Base-by-base conservation (phyloP, 1,140 invertebrate genomes). In the Drosophila saltans region DNA sequence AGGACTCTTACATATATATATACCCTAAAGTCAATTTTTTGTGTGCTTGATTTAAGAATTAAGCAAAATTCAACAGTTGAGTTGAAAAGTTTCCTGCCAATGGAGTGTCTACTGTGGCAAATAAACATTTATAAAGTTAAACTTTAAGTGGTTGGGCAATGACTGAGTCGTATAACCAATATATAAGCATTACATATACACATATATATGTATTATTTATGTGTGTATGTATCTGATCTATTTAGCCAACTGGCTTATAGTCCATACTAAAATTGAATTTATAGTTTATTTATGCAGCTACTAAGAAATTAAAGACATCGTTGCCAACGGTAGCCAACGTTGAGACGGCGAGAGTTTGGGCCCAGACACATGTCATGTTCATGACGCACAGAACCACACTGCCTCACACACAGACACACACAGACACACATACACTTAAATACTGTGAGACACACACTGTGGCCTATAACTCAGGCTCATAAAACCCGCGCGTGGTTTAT, bases 231-330 rank as follows among this genome's bases (percentile, higher is more conserved):
- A 81, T 48, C 55, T 66, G 59, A 70, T 75, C 75, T 79, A 75
- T 85, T 79, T 73, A 76, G 68, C 28, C 68, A 67, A 70, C 67
- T 77, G 78, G 65, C 66, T 81, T 69, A 24, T 48, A 55, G 55
- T 24, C 33, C 45, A 58, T 72, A 80, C 65, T 86, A 88, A 88
- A 86, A 83, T 83, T 80, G 66, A 89, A 84, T 89, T 89, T 89
- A 89, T 89, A 89, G 84, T 89, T 84, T 89, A 89, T 89, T 89
- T 89, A 89, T 89, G 85, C 85, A 78, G 84, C 80, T 89, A 84
- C 84, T 89, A 80, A 89, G 84, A 89, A 89, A 89, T 89, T 84
- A 83, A 89, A 89, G 84, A 69, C 85, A 48, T 78, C 69, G 70
- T 66, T 62, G 61, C 75, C 75, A 45, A 41, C 33, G 45, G 56